Base-by-base conservation (phyloP, 2,113 vertebrate genomes). In the Butastur rufipennis region DNA sequence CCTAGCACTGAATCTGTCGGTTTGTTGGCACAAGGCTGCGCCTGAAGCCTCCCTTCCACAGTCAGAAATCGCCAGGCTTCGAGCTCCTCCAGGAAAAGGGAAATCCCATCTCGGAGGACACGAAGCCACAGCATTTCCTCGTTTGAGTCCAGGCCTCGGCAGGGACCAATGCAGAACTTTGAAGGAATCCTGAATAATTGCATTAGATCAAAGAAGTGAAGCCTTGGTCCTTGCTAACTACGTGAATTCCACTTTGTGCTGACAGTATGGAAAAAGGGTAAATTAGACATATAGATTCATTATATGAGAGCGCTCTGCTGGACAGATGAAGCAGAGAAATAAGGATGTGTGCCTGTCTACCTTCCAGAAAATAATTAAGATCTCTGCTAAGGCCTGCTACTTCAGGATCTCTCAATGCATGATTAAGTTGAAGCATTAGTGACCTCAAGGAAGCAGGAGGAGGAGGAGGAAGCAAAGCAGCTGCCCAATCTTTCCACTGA, bases 361-460 rank as follows among this genome's bases (percentile, higher is more conserved):
- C 48, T 65, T 79, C 32, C 81, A 81, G 73, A 93, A 95, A 89
- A 89, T 80, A 84, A 90, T 73, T 50, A 50, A 78, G 38, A 63
- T 59, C 73, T 87, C 81, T 92, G 61, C 50, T 67, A 31, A 65
- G 22, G 40, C 42, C 86, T 87, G n/a, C 72, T 90, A 65, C 72
- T 88, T 74, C 82, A 93, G 47, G 27, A 86, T 56, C 2, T 0
- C 47, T 92, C 82, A 55, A 18, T 53, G n/a, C 25, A 29, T 43
- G 42, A 78, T 78, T 92, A 83, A 88, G 11, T 17, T 50, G 88
- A 94, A 75, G 78, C 59, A 83, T 81, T 86, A 67, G 63, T 45
- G 55, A 67, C 38, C 72, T 86, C 38, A 71, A 88, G 50, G 72
- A 81, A 81, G 29, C 23, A 93, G 38, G 11, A 81, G n/a, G 13